Conservation (phyloP, 1,140 invertebrate species). For the Drosophila carrolli region DNA sequence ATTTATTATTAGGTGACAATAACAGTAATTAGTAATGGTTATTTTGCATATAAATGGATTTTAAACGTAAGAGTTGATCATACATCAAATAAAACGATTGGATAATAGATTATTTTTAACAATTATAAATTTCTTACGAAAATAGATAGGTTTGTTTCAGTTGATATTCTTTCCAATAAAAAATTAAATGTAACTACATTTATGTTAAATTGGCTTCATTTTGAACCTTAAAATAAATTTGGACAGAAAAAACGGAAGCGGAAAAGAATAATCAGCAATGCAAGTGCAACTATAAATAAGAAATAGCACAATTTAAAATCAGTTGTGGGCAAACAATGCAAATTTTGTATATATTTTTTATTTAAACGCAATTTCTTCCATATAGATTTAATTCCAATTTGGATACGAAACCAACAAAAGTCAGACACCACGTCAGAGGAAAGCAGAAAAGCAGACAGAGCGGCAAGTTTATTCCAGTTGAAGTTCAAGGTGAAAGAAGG, state of each 20-base stretch:
- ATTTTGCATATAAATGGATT: constrained; percentile 6
- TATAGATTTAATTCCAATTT: constrained; percentile 41
- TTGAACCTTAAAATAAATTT: too few species aligned
- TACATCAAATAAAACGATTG: too few species aligned
- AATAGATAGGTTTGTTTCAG: too few species aligned
- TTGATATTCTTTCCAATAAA: too few species aligned
- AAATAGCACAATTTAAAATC: too few species aligned
- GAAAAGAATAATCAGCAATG: constrained; percentile 39
- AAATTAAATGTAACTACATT: too few species aligned
- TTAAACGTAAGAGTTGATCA: background rate
- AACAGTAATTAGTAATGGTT: background rate
- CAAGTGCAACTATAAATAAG: constrained; percentile 31
- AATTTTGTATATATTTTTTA: constrained; percentile 27
- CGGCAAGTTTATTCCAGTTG: constrained; percentile 77
- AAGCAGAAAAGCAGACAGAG: constrained; percentile 48
- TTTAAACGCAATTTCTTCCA: constrained; percentile 38
- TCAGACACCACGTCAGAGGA: constrained; percentile 41
- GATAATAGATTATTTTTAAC: background rate
- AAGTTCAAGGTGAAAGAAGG: constrained; percentile 72
- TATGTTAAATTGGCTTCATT: too few species aligned
- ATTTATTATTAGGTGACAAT: constrained; percentile 13
- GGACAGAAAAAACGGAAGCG: constrained; percentile 57
- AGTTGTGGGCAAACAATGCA: constrained; percentile 5
- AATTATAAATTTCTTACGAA: background rate
- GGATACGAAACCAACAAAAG: constrained; percentile 41